Evolutionary conservation across 2,888 invertebrate genomes (phyloP).

Genomic region (Polydrusus pterygomalis): DNA sequence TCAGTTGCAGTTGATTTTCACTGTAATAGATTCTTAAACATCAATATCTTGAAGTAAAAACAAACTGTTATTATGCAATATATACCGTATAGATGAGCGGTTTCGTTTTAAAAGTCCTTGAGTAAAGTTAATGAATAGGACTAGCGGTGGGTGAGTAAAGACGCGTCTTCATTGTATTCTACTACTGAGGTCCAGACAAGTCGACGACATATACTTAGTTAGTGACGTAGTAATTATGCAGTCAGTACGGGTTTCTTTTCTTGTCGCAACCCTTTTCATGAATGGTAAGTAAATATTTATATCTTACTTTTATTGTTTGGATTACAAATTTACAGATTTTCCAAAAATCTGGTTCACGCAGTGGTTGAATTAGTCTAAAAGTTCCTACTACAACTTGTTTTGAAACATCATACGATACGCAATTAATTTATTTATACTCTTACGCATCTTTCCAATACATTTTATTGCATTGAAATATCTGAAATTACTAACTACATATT

Average conservation of each 20-base stretch:
- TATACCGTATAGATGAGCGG: conserved; percentile 51
- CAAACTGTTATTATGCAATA: conserved; percentile 53
- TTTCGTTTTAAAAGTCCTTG: conserved; percentile 57
- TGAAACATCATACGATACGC: too few species aligned
- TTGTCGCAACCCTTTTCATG: conserved; percentile 55
- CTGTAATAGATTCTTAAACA: neutral
- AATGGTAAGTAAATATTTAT: too few species aligned
- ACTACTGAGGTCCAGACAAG: conserved; percentile 40
- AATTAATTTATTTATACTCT: too few species aligned
- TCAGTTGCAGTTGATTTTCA: too few species aligned
- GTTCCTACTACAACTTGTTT: too few species aligned
- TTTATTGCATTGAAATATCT: too few species aligned
- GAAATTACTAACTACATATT: too few species aligned
- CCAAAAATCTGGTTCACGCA: too few species aligned
- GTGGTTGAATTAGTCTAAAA: too few species aligned
- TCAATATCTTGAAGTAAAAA: neutral
- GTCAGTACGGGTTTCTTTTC: conserved; percentile 53
- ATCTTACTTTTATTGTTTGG: too few species aligned
- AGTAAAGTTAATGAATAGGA: conserved; percentile 45
- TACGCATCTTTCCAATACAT: too few species aligned
- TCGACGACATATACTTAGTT: conserved; percentile 26
- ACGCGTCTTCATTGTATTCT: conserved; percentile 61
- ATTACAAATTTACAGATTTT: too few species aligned
- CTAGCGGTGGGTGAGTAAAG: conserved; percentile 51
- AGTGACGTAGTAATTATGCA: conserved; percentile 54